Evolutionary conservation across 2,113 vertebrate species (phyloP), one percentile per base, ranked within the genome.

Genomic region (Actinemys pallida): DNA sequence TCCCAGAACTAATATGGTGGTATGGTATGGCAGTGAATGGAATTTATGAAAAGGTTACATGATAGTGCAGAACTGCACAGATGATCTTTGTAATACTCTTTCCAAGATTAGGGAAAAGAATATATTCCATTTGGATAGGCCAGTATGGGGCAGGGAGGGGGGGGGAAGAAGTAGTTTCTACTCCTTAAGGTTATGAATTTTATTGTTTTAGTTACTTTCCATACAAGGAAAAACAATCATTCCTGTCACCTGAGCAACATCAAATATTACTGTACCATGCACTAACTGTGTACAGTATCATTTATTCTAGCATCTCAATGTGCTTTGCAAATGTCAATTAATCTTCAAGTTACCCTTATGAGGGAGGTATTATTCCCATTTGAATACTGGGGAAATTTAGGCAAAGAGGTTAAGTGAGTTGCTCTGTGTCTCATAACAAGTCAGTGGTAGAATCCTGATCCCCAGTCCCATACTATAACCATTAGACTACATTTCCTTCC

Each of bases 61-160:
- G 2, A 29, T 29, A 1, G 57, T 31, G 88, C 47, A 24, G 4
- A 31, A 22, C 11, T 4, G 27, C 56, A 13, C 42, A 6, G 35
- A n/a, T 20, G 10, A 12, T 79, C 29, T 39, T 39, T 24, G 49
- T 0, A 0, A 50, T 35, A 12, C n/a, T 39, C 65, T 79, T 52
- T 14, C 3, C 8, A 25, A 11, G 42, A 29, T n/a, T 11, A 25
- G 31, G 75, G 35, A 54, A 52, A 78, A 52, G 13, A 11, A 4
- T 22, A 8, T 0, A 0, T 5, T 52, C 29, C 22, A 17, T 52
- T 29, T 52, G 59, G 25, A 25, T 25, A 5, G 25, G 10, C n/a
- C 0, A 65, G 13, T 16, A 0, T 8, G 53, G 53, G 53, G 5
- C 16, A 5, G 52, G 5, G 29, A 0, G 0, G 25, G 45, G 31